These are phyloP conservation scores for Spongilla lacustris DNA, from an alignment of 37 sponge, comb jelly and placozoan species.

Conservation along the genomic window DNA sequence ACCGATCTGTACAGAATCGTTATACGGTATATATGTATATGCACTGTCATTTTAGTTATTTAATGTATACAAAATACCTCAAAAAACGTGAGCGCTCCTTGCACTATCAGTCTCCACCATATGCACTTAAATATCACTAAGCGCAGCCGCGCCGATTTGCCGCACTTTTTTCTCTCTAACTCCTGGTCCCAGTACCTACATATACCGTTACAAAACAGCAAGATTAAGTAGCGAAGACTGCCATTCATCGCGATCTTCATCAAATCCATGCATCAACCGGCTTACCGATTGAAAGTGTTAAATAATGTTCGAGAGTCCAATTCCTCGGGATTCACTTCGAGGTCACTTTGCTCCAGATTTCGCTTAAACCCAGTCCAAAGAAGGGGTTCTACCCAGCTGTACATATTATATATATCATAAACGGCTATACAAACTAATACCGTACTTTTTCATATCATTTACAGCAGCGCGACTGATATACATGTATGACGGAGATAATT, in stretches of 20 bases:
- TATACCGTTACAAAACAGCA: too few relatives aligned
- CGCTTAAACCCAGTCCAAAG: constrained; percentile 53
- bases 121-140: constrained; percentile 47
- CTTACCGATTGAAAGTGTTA: constrained; percentile 58
- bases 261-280: too few relatives aligned
- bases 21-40: background rate
- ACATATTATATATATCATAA: too few relatives aligned
- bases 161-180: constrained; percentile 26
- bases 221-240: too few relatives aligned
- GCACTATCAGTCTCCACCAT: constrained; percentile 37
- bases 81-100: constrained; percentile 15
- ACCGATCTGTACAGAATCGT: constrained; percentile 42
- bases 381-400: constrained; percentile 77
- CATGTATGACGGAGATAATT: background rate
- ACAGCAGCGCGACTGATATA: too few relatives aligned
- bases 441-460: too few relatives aligned
- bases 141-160: constrained; percentile 49
- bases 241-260: too few relatives aligned
- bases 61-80: too few relatives aligned
- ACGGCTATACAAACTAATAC: too few relatives aligned
- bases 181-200: constrained; percentile 64
- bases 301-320: constrained; percentile 48
- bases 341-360: constrained; percentile 51
- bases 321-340: constrained; percentile 67
- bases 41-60: too few relatives aligned